phyloP scores from a whole-genome alignment of 2,888 invertebrate species.

The Eristalis intricaria region DNA sequence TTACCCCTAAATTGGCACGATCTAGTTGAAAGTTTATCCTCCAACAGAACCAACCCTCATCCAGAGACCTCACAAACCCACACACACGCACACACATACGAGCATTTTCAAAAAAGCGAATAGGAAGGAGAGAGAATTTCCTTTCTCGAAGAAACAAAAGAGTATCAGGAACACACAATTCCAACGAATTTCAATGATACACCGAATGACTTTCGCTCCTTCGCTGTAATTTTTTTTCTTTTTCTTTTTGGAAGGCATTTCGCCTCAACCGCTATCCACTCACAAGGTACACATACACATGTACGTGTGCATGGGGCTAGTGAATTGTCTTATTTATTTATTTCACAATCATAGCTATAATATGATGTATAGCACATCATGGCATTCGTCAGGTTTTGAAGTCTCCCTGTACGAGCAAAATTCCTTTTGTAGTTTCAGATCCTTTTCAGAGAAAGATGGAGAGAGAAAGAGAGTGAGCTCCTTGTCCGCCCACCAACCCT shows the following conservation, averaged over 20 bases:
- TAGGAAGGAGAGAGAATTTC: constrained; percentile 7
- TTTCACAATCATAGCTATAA: constrained; percentile 1
- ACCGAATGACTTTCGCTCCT: constrained; percentile 66
- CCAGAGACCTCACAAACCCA: background rate
- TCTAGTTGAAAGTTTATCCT: constrained; percentile 66
- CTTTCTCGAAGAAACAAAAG: constrained; percentile 55
- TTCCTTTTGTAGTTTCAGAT: constrained; percentile 69
- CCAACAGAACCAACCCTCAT: background rate
- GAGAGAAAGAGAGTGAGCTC: background rate
- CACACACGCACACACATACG: background rate
- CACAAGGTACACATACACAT: background rate
- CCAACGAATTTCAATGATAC: constrained; percentile 63
- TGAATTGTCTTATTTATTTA: constrained; percentile 14
- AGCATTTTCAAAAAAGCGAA: background rate
- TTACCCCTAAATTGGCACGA: constrained; percentile 66
- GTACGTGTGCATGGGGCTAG: background rate
- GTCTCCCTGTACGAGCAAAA: constrained; percentile 47
- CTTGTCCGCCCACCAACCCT: background rate
- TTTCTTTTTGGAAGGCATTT: too few species aligned
- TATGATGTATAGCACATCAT: constrained; percentile 27
- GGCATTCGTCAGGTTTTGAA: constrained; percentile 62
- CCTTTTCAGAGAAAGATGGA: constrained; percentile 61
- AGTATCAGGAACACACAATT: constrained; percentile 53
- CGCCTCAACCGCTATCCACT: constrained; percentile 1
- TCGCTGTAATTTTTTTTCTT: constrained; percentile 23